These are phyloP conservation scores for Phoeniculus purpureus DNA, from an alignment of 2,797 vertebrate species.

Conservation along the genomic window DNA sequence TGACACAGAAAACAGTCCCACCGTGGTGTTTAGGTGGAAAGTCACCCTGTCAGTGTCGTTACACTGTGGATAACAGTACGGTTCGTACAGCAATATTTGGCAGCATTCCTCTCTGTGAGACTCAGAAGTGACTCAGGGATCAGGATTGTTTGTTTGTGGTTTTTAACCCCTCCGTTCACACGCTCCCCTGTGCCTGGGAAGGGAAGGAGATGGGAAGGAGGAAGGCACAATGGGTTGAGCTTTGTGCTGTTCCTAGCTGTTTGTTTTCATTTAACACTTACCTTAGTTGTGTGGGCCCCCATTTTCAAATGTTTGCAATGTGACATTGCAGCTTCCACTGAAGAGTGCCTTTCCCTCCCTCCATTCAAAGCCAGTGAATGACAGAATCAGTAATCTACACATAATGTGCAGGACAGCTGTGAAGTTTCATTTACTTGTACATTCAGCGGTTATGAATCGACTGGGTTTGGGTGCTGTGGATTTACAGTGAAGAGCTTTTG, in stretches of 20 bases:
- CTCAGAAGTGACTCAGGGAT: background rate
- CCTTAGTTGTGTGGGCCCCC: background rate
- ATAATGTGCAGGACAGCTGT: background rate
- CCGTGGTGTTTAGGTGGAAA: background rate
- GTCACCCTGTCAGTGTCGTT: background rate
- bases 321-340: background rate
- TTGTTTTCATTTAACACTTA: background rate
- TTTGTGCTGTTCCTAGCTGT: background rate
- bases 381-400: too few relatives aligned
- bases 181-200: background rate
- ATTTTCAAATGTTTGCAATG: background rate
- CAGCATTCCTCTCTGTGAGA: background rate
- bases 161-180: background rate
- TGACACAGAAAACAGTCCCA: background rate
- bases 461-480: background rate
- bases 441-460: background rate
- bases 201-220: background rate
- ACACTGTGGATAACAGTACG: background rate
- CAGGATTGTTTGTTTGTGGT: background rate
- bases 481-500: background rate
- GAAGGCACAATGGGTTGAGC: background rate
- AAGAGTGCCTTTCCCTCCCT: background rate
- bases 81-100: fast-evolving
- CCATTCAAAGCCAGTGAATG: background rate
- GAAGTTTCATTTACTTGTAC: background rate